These are phyloP conservation scores for Loxodonta africana DNA, from an alignment of 2,113 vertebrate genomes.

Conservation along the genomic window DNA sequence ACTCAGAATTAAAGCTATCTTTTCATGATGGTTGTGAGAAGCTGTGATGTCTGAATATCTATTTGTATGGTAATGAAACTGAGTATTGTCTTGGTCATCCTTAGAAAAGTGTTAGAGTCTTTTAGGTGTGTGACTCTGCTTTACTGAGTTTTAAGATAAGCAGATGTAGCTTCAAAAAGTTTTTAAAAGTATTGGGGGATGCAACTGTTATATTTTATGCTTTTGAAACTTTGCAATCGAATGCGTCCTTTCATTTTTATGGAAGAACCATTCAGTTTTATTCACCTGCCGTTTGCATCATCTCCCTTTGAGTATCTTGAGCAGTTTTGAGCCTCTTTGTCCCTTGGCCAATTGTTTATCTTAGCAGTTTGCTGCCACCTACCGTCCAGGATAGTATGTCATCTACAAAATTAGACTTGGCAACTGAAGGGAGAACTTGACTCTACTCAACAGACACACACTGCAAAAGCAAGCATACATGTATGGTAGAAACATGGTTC, in stretches of 20 bases:
- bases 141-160: background rate
- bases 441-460: background rate
- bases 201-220: background rate
- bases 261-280: background rate
- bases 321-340: background rate
- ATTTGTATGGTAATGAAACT: background rate
- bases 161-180: background rate
- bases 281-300: background rate
- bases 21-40: background rate
- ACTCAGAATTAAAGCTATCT: background rate
- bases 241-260: background rate
- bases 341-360: slow-evolving; percentile 45
- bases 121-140: background rate
- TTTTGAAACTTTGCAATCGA: background rate
- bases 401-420: background rate
- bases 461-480: background rate
- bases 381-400: slow-evolving; percentile 38
- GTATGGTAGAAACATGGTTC: background rate
- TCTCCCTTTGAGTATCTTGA: background rate
- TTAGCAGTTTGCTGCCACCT: slow-evolving; percentile 80
- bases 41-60: background rate
- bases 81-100: background rate
- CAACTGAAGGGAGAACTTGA: background rate
- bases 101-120: background rate
- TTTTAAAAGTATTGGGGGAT: background rate